Percentiles rank a stretch among this genome's conserved stretches.
phyloP scores from a whole-genome alignment of 2,113 vertebrate genomes.

The Arizona elegans region DNA sequence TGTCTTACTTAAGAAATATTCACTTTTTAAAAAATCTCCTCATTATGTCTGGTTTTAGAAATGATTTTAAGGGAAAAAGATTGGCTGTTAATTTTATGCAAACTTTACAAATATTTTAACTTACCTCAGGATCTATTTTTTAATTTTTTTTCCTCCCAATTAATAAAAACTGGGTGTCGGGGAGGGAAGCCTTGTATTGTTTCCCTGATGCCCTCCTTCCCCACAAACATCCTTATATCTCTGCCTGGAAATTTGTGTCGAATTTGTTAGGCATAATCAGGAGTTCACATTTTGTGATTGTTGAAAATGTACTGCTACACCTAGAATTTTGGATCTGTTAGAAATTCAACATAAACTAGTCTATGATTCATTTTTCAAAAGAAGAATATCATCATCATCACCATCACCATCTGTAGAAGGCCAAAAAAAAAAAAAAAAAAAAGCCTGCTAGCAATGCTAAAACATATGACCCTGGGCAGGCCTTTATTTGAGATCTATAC shows the following conservation, averaged over 20 bases:
- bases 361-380: neutral
- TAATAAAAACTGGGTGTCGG: neutral
- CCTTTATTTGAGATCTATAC: neutral
- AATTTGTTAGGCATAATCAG: neutral
- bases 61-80: neutral
- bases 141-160: neutral
- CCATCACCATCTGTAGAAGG: neutral
- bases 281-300: neutral
- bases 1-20: neutral
- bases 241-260: neutral
- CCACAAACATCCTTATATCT: neutral
- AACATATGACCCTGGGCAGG: neutral
- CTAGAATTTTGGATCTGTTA: neutral
- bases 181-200: neutral
- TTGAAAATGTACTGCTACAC: neutral
- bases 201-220: neutral
- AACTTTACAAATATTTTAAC: neutral
- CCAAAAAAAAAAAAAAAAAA: neutral
- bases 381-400: neutral
- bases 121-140: neutral
- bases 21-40: neutral
- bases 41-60: neutral
- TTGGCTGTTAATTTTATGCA: neutral
- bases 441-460: neutral
- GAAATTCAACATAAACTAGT: neutral